Base-by-base conservation (phyloP, 2,797 vertebrate species). In the Pampus argenteus region DNA sequence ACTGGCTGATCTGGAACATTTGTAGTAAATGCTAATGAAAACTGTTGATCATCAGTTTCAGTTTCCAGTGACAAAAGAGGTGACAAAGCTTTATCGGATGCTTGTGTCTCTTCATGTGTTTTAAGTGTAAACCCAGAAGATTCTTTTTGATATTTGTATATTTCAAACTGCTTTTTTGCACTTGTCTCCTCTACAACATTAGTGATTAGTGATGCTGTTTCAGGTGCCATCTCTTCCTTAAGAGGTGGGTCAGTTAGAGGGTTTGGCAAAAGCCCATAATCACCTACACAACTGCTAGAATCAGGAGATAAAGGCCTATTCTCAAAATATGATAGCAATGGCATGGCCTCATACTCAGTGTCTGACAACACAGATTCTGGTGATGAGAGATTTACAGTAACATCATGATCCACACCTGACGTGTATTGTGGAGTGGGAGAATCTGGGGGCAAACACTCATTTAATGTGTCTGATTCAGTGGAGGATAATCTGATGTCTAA, bases 331-430 rank as follows among this genome's bases (percentile, higher is more conserved):
- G 68, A 66, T 7, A 63, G 15, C 44, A 78, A 10, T 34, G 71
- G 47, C 40, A 54, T 57, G 15, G 55, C 22, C 34, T 79, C 74
- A 55, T 59, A 60, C 23, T 82, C 38, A 25, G 36, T 42, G 51
- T 85, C 59, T 50, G 89, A 89, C 26, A 76, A 29, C 58, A 75
- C 52, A 48, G 84, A 86, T 59, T 91, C 86, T 64, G 84, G 71
- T 57, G 88, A 89, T 63, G 76, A 47, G 62, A 62, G 74, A 26
- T 58, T 73, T 54, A 66, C 57, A 56, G 20, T 52, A 25, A 69
- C 40, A 42, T 42, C 26, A 60, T 73, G 14, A 66, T 71, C 50
- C 52, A 76, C 25, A 68, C 40, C 15, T 40, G 57, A 14, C 3
- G 10, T 25, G 59, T 25, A 58, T 74, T 74, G 71, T 56, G 76